Conservation (phyloP, 2,888 invertebrate genomes). For the Harmothoe impar region DNA sequence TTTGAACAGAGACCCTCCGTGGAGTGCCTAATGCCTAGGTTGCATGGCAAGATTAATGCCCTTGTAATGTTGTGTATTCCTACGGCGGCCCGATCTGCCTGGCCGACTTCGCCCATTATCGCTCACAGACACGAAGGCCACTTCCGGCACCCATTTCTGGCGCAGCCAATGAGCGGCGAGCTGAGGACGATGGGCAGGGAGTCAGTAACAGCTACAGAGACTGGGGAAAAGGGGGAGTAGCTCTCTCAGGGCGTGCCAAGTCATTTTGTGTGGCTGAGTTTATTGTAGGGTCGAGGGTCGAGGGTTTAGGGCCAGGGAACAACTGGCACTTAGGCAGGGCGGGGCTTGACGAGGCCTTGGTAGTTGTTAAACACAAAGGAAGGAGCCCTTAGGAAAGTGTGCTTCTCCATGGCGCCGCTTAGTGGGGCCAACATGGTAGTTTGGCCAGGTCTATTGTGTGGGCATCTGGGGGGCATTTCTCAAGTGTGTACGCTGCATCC, state of each 20-base stretch:
- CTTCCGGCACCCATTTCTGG: slow-evolving; percentile 34
- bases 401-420: background rate
- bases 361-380: slow-evolving; percentile 18
- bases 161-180: slow-evolving; percentile 30
- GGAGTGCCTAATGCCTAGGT: no score
- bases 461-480: no score
- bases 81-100: slow-evolving; percentile 31
- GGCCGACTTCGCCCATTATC: slow-evolving; percentile 36
- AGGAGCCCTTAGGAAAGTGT: background rate
- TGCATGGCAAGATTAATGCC: slow-evolving; percentile 34
- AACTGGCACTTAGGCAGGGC: background rate
- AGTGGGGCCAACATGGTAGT: background rate
- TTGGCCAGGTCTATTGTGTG: background rate
- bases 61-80: slow-evolving; percentile 45
- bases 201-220: no score
- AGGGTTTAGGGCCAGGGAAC: background rate
- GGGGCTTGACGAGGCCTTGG: background rate
- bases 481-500: no score
- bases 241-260: slow-evolving; percentile 19
- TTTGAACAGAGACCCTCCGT: no score
- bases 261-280: background rate
- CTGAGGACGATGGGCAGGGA: background rate
- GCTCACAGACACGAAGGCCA: slow-evolving; percentile 53
- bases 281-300: background rate
- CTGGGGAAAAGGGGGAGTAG: no score